Base-by-base conservation (phyloP, 2,888 invertebrate species). In the Platycnemis pennipes region DNA sequence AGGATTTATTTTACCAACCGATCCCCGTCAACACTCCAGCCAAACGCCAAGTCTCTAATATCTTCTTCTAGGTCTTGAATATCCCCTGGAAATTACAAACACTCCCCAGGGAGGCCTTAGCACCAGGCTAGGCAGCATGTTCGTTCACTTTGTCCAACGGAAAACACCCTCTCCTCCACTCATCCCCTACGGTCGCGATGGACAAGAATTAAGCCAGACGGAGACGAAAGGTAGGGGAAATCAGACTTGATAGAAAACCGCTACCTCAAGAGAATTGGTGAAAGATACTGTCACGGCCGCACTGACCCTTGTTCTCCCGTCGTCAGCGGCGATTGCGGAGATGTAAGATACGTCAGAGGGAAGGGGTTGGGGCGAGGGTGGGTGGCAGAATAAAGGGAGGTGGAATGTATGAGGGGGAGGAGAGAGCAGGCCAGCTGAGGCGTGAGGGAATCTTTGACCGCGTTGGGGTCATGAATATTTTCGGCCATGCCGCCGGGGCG, bases 401-500 rank as follows among this genome's bases (percentile, higher is more conserved):
- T 13, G 13, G 13, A 53, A 19, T 16, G 53, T 16, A 11, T 7
- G n/a, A 26, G 63, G n/a, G 63, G 22, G 63, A n/a, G n/a, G 63
- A n/a, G 63, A 63, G 26, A 8, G n/a, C 0, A n/a, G 2, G 63
- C 4, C 22, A n/a, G 63, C 8, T 53, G 53, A 56, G 37, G 49
- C n/a, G 53, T 46, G 89, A 89, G 86, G 44, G 86, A 86, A 37
- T 89, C 89, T 89, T 89, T 31, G 86, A 56, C 22, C 42, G 53
- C 53, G 53, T 49, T 89, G 19, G 53, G 53, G 42, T 37, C 89
- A 89, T 89, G 89, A 89, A 89, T 89, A 89, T 89, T 89, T 89
- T 89, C 89, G 37, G 89, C 56, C 89, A 42, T 56, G 56, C 53
- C 89, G 56, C 42, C 42, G 89, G 22, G n/a, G 31, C 37, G 53